Percentiles rank a stretch among this genome's conserved stretches.
phyloP scores from a whole-genome alignment of 2,113 vertebrate species.

The Gadus chalcogrammus region DNA sequence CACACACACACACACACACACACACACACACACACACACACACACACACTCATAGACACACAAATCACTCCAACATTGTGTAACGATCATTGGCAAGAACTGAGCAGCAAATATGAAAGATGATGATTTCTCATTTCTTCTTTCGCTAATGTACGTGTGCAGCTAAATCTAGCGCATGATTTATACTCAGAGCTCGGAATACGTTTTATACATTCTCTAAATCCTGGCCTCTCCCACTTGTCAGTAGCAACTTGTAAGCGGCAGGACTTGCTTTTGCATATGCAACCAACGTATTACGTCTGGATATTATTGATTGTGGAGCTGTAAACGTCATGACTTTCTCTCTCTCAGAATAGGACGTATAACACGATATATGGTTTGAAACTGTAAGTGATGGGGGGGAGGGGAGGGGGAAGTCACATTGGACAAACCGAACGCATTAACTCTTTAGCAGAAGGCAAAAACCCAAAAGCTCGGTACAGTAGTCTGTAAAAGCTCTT shows the following conservation, averaged over 20 bases:
- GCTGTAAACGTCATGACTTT: constrained; percentile 21
- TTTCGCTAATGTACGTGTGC: constrained; percentile 16
- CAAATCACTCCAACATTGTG: constrained; percentile 26
- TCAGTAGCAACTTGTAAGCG: background rate
- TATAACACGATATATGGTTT: constrained; percentile 29
- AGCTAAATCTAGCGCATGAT: constrained; percentile 7
- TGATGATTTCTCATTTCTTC: constrained; percentile 19
- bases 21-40: background rate
- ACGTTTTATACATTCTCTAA: constrained; percentile 29
- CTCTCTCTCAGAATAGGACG: constrained; percentile 10
- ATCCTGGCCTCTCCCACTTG: constrained; percentile 12
- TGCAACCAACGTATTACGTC: constrained; percentile 24
- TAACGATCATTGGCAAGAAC: constrained; percentile 10
- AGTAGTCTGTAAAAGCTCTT: background rate
- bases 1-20: no score
- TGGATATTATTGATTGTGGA: constrained; percentile 26
- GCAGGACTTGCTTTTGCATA: constrained; percentile 22
- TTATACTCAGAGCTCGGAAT: constrained; percentile 12
- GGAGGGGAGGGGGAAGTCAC: background rate
- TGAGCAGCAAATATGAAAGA: constrained; percentile 20
- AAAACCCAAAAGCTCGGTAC: background rate
- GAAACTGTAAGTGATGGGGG: background rate
- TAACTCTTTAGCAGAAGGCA: background rate
- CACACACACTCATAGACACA: background rate
- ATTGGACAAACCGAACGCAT: background rate